Percentiles rank a stretch among this genome's conserved stretches.
phyloP scores from a whole-genome alignment of 30 jellyfish, hydroid and myxozoan genomes.

The Nemopilema nomurai region DNA sequence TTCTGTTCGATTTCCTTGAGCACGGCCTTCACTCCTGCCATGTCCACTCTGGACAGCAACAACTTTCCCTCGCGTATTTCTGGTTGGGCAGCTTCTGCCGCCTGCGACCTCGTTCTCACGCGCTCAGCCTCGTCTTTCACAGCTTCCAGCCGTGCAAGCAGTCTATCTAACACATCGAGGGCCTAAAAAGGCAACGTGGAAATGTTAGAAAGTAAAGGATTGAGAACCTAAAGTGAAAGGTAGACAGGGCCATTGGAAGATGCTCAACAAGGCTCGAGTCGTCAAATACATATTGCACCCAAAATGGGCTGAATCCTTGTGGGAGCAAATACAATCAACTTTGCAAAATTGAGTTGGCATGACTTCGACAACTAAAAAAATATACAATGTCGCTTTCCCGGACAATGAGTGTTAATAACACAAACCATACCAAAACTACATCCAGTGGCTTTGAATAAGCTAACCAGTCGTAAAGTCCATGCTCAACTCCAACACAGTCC shows the following conservation, averaged over 20 bases:
- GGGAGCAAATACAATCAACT: no score
- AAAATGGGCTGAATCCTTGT: no score
- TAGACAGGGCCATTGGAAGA: no score
- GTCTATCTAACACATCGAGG: slow-evolving; percentile 57
- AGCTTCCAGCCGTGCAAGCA: slow-evolving; percentile 64
- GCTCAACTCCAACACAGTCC: background rate
- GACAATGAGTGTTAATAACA: no score
- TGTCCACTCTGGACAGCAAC: slow-evolving; percentile 72
- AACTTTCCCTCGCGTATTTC: slow-evolving; percentile 89
- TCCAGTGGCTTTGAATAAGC: background rate
- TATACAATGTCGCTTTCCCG: background rate
- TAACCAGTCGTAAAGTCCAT: background rate
- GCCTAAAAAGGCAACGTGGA: slow-evolving; percentile 71
- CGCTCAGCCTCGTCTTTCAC: slow-evolving; percentile 68
- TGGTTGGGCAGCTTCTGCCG: slow-evolving; percentile 87
- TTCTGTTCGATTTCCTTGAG: slow-evolving; percentile 67
- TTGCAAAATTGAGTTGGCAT: no score
- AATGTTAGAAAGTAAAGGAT: no score
- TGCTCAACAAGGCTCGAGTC: no score
- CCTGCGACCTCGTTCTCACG: slow-evolving; percentile 71
- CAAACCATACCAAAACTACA: background rate
- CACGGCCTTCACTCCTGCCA: slow-evolving; percentile 63
- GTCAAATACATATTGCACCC: no score
- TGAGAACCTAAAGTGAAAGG: no score
- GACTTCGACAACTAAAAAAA: background rate